phyloP scores from a whole-genome alignment of 2,888 invertebrate genomes.

The Agrochola lychnidis region DNA sequence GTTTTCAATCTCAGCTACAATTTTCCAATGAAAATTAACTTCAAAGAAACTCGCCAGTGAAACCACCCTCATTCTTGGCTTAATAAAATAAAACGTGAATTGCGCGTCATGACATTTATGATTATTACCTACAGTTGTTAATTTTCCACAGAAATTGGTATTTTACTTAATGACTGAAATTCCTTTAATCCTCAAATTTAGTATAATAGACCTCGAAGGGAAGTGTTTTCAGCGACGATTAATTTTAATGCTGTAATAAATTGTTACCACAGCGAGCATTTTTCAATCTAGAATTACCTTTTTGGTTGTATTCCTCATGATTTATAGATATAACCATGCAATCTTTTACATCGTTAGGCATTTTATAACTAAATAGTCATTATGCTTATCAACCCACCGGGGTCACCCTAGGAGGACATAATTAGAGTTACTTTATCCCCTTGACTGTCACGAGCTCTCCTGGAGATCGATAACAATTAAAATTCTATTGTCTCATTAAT shows the following conservation, averaged over 20 bases:
- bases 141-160: conserved; percentile 52
- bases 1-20: not conserved
- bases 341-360: not conserved
- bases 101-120: conserved; percentile 60
- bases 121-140: conserved; percentile 63
- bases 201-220: conserved; percentile 50
- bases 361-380: not conserved
- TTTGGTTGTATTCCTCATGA: conserved; percentile 29
- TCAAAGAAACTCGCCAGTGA: conserved; percentile 7
- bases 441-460: no score
- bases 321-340: not conserved
- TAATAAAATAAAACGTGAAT: conserved; percentile 60
- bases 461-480: no score
- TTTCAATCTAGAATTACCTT: conserved; percentile 38
- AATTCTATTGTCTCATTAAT: no score
- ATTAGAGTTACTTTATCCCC: not conserved
- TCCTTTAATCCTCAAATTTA: conserved; percentile 62
- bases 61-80: not conserved
- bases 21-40: conserved; percentile 22
- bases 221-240: conserved; percentile 56
- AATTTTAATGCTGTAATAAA: conserved; percentile 62
- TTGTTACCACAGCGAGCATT: conserved; percentile 37
- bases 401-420: not conserved
- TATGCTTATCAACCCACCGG: not conserved
- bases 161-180: conserved; percentile 47